Percentiles rank a stretch among this genome's conserved stretches.
These are phyloP conservation scores for Parasteatoda lunata DNA, from an alignment of 2,888 invertebrate species.

Conservation along the genomic window DNA sequence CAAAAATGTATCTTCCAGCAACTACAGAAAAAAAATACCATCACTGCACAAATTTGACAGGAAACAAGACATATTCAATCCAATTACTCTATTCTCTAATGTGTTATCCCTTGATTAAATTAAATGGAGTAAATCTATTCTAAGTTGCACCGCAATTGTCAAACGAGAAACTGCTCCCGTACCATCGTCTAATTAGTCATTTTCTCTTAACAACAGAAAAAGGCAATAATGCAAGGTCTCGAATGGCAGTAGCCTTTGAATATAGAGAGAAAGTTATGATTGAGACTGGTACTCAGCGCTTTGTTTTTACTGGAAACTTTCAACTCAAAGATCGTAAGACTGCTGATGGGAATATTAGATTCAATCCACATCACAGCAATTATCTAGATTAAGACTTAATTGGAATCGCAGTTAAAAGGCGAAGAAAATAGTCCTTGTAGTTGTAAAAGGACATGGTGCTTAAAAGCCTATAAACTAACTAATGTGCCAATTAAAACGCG, in stretches of 20 bases:
- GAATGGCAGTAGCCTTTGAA: slow-evolving; percentile 6
- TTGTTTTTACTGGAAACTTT: slow-evolving; percentile 30
- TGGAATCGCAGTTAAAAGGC: background rate
- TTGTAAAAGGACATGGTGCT: too few species aligned
- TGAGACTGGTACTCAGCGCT: background rate
- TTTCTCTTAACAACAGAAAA: slow-evolving; percentile 22
- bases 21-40: background rate
- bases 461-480: slow-evolving; percentile 10
- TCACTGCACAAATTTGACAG: background rate
- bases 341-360: slow-evolving; percentile 23
- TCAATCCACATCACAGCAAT: slow-evolving; percentile 15
- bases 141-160: slow-evolving; percentile 28
- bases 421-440: background rate
- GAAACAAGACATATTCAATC: slow-evolving; percentile 7
- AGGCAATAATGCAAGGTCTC: slow-evolving; percentile 16
- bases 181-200: slow-evolving; percentile 32
- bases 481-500: slow-evolving; percentile 16
- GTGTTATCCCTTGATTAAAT: slow-evolving; percentile 44
- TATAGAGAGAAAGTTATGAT: slow-evolving; percentile 30
- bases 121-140: slow-evolving; percentile 30
- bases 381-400: slow-evolving; percentile 35
- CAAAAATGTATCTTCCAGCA: background rate
- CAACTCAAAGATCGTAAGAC: slow-evolving; percentile 7
- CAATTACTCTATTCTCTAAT: slow-evolving; percentile 43
- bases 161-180: slow-evolving; percentile 15